A percentile compares a stretch with the other conserved stretches of the same genome.
Conservation (phyloP, 1,140 invertebrate species). For the Stratiolaelaps scimitus region DNA sequence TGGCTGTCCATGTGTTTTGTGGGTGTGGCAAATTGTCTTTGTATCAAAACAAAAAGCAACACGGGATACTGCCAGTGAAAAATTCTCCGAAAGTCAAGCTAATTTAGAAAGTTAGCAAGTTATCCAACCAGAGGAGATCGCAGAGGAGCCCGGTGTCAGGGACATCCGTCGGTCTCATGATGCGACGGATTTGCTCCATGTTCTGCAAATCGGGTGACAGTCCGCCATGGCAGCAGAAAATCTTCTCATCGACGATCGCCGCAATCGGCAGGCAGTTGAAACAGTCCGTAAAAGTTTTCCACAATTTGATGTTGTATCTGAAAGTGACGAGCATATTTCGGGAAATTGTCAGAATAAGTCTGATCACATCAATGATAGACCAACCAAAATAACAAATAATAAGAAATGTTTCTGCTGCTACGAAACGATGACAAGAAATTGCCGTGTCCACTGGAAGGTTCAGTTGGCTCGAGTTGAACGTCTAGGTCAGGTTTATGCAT, state of each 20-base stretch:
- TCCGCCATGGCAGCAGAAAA: conserved; percentile 50
- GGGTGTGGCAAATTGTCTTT: too few species aligned
- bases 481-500: too few species aligned
- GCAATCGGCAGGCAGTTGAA: conserved; percentile 52
- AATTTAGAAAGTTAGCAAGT: conserved; percentile 52
- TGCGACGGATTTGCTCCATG: conserved; percentile 64
- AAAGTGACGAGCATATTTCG: conserved; percentile 29
- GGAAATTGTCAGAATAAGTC: conserved; percentile 7
- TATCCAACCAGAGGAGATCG: conserved; percentile 93
- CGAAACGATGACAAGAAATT: background rate
- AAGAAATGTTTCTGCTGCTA: background rate
- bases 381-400: background rate
- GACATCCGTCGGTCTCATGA: conserved; percentile 55
- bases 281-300: conserved; percentile 54
- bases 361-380: background rate
- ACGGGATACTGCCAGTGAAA: too few species aligned
- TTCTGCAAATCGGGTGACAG: conserved; percentile 73
- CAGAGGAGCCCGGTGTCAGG: conserved; percentile 61
- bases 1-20: too few species aligned
- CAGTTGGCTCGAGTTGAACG: too few species aligned
- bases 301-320: conserved; percentile 49
- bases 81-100: too few species aligned
- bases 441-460: too few species aligned
- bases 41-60: too few species aligned
- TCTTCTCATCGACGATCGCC: conserved; percentile 47